phyloP scores from a whole-genome alignment of 1,140 invertebrate genomes.

The Drosophila tropicalis region DNA sequence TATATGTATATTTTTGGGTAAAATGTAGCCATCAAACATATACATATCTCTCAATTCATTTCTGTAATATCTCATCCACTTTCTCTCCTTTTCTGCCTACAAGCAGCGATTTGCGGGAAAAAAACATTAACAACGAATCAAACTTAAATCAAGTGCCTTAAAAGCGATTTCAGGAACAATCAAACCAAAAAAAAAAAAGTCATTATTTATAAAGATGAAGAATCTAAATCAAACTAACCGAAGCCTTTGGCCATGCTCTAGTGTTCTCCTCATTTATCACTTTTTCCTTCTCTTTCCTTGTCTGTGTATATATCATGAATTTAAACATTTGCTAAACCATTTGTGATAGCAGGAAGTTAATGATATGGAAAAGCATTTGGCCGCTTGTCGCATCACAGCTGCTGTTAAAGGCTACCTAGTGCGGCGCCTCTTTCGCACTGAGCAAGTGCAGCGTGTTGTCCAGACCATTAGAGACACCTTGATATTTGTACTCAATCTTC shows the following conservation, averaged over 20 bases:
- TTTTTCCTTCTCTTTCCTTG: too few species aligned
- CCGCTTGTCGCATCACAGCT: conserved; percentile 89
- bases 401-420: conserved; percentile 91
- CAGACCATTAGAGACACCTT: conserved; percentile 92
- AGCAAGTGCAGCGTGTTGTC: conserved; percentile 90
- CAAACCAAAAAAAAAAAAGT: neutral
- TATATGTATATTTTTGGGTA: neutral
- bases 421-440: conserved; percentile 90
- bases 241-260: conserved; percentile 4
- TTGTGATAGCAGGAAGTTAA: conserved; percentile 10
- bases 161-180: conserved; percentile 16
- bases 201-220: neutral
- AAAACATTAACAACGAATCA: conserved; percentile 39
- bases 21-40: neutral
- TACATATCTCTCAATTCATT: neutral
- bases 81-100: conserved; percentile 17
- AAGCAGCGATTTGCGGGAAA: conserved; percentile 57
- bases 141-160: conserved; percentile 58
- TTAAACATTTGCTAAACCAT: conserved; percentile 7
- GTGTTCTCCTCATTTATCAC: neutral
- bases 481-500: conserved; percentile 89
- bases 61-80: conserved; percentile 18
- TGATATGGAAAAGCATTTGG: conserved; percentile 59
- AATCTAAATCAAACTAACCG: conserved; percentile 22
- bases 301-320: neutral